Evolutionary conservation across 37 sponge, comb jelly and placozoan genomes (phyloP), one percentile per base, ranked within the genome.

Genomic region (Crambe crambe): DNA sequence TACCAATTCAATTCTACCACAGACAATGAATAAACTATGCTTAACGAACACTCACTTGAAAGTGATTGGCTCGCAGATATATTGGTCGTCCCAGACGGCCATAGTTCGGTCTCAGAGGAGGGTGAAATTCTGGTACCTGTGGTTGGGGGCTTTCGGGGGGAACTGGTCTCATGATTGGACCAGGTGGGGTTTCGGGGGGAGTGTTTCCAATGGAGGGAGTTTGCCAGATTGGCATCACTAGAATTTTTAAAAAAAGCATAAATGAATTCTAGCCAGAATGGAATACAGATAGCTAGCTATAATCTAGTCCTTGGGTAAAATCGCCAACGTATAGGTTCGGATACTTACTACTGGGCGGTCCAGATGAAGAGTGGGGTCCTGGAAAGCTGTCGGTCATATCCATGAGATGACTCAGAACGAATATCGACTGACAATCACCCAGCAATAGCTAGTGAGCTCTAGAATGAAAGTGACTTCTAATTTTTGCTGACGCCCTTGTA

Each of bases 11-110:
- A 47, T 12, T 47, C 12, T 47, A 47, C 51, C 51, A 47, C 63
- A 61, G 5, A 61, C 63, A 23, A 54, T 18, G 18, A 54, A 54
- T 20, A 10, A 10, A 54, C 56, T 20, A 54, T 20, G 10, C 18
- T 54, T 20, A 54, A 20, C 63, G 4, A 9, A 61, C 63, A 2
- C 74, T 79, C 60, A 91, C 87, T 69, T 89, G 87, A 65, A 94
- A 94, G 77, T 94, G 90, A 76, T 94, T 94, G 74, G 94, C 94
- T 67, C 90, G 37, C 27, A 94, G 87, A 25, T 64, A 38, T 18
- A 94, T 89, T 31, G 90, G 84, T 71, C 80, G 60, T n/a, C 94
- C 94, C 41, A 79, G 70, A 10, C 58, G 80, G 12, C 94, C 94
- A 72, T 78, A 80, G 70, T 78, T 65, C 20, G 94, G 94, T 74